These are phyloP conservation scores for Antitype chi DNA, from an alignment of 2,888 invertebrate species.

Conservation along the genomic window DNA sequence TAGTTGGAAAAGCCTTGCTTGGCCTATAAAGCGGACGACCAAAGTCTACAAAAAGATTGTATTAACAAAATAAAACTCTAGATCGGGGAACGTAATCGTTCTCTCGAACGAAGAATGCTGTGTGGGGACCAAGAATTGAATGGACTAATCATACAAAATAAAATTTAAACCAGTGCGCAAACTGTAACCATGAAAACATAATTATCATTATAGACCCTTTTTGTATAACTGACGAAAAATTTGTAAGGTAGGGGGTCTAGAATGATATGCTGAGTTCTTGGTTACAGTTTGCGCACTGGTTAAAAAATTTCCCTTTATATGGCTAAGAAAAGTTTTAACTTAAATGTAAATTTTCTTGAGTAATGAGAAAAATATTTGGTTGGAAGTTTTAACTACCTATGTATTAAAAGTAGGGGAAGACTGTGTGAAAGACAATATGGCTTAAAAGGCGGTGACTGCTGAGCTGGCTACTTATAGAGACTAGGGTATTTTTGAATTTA, in stretches of 20 bases:
- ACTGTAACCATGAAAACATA: too few relatives aligned
- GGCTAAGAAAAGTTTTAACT: constrained; percentile 2
- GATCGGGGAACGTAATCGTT: neutral
- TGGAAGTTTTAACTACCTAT: neutral
- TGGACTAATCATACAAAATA: constrained; percentile 1
- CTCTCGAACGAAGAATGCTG: constrained; percentile 4
- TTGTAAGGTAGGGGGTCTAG: too few relatives aligned
- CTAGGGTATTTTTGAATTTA: too few relatives aligned
- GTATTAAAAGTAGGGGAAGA: neutral
- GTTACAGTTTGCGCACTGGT: too few relatives aligned
- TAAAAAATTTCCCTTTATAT: neutral
- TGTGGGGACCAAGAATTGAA: constrained; percentile 1
- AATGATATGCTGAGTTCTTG: too few relatives aligned
- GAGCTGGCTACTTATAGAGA: neutral
- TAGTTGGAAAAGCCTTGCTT: neutral
- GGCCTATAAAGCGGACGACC: neutral
- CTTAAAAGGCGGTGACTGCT: neutral
- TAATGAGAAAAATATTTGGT: neutral
- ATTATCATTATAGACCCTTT: too few relatives aligned
- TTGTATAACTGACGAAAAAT: too few relatives aligned
- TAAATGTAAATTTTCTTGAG: neutral
- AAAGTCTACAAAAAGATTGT: constrained; percentile 12
- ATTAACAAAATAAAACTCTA: constrained; percentile 10
- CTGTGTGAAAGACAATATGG: neutral
- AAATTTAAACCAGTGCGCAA: too few relatives aligned